Evolutionary conservation across 2,113 vertebrate genomes (phyloP).

Genomic region (Cyphomyrus plagiostoma): DNA sequence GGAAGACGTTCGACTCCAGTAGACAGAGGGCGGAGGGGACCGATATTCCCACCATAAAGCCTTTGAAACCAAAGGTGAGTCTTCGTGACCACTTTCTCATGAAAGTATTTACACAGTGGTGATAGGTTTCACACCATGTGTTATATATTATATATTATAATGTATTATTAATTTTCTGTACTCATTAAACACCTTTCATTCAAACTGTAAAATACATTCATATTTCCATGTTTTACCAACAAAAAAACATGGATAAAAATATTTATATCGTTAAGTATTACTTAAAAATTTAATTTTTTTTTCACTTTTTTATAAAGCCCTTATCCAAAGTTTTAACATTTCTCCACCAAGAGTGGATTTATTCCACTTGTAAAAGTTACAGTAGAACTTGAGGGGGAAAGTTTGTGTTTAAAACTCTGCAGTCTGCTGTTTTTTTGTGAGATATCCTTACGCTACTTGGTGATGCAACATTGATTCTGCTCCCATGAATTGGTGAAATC

Average conservation of each 20-base stretch:
- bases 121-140: background rate
- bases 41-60: slow-evolving; percentile 70
- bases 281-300: background rate
- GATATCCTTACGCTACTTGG: background rate
- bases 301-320: background rate
- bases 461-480: background rate
- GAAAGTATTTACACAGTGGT: background rate
- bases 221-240: background rate
- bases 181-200: background rate
- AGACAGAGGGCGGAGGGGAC: slow-evolving; percentile 76
- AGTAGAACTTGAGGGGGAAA: background rate
- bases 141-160: background rate
- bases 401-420: background rate
- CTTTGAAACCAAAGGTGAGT: slow-evolving; percentile 67
- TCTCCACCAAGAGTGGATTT: background rate
- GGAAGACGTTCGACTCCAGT: slow-evolving; percentile 73
- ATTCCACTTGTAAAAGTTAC: background rate
- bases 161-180: background rate
- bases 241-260: background rate
- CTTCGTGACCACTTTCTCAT: background rate
- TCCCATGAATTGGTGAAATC: background rate
- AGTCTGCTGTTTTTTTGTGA: background rate
- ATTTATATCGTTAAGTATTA: background rate
- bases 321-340: background rate
- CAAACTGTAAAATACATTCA: background rate